A percentile compares a stretch with the other conserved stretches of the same genome.
These are phyloP conservation scores for Denticeps clupeoides DNA, from an alignment of 2,797 vertebrate species.

Conservation along the genomic window DNA sequence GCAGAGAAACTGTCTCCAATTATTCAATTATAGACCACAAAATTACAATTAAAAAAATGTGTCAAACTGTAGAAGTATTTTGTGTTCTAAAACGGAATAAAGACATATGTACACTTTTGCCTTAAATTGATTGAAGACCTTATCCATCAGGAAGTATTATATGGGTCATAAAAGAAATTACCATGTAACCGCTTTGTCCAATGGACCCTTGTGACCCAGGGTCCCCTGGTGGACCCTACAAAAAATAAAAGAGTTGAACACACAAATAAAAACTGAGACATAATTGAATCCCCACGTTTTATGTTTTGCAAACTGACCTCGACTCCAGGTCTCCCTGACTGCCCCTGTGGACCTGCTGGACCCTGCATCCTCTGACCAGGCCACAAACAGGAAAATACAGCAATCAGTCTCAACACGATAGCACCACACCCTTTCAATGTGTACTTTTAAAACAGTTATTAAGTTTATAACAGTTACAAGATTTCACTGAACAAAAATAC, in stretches of 20 bases:
- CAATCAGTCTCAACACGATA: constrained; percentile 25
- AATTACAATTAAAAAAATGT: too few species aligned
- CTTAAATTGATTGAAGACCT: too few species aligned
- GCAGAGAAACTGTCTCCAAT: too few species aligned
- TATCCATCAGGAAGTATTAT: too few species aligned
- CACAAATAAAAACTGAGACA: not conserved
- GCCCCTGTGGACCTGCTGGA: constrained; percentile 59
- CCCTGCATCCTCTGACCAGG: constrained; percentile 66
- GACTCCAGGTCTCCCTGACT: constrained; percentile 62
- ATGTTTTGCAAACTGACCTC: constrained; percentile 48
- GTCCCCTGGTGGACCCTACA: constrained; percentile 64
- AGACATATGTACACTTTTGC: too few species aligned
- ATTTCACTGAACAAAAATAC: too few species aligned
- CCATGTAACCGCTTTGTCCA: constrained; percentile 62
- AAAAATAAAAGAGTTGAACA: not conserved
- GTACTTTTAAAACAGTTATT: too few species aligned
- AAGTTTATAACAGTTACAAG: too few species aligned
- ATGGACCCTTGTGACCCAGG: constrained; percentile 58
- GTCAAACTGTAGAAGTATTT: too few species aligned
- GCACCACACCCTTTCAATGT: not conserved
- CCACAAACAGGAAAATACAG: constrained; percentile 42
- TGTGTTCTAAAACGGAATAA: too few species aligned
- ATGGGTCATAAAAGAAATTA: constrained; percentile 37
- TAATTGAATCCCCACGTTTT: too few species aligned
- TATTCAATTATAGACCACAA: too few species aligned